Evolutionary conservation across 2,113 vertebrate genomes (phyloP).

Genomic region (Hydropotes inermis): DNA sequence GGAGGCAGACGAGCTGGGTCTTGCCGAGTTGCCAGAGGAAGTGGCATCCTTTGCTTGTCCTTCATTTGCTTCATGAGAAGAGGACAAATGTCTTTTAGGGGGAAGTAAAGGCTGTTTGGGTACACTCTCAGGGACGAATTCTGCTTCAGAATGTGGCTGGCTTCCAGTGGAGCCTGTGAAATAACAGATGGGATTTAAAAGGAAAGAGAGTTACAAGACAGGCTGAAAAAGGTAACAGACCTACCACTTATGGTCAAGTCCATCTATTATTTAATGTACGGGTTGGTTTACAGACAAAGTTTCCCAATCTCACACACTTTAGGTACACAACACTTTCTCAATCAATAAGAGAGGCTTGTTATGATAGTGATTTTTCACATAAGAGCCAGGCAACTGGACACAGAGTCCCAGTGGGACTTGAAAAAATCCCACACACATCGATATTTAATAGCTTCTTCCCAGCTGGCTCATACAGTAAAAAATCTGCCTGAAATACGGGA

Average conservation of each 20-base stretch:
- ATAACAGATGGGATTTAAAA: slow-evolving; percentile 27
- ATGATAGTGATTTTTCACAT: neutral
- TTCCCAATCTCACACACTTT: neutral
- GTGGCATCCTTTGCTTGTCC: slow-evolving; percentile 61
- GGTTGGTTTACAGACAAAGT: neutral
- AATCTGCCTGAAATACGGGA: neutral
- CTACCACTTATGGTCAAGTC: neutral
- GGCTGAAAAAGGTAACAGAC: neutral
- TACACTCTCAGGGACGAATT: slow-evolving; percentile 82
- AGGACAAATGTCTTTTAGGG: slow-evolving; percentile 91
- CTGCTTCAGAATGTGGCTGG: slow-evolving; percentile 83
- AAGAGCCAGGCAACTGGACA: neutral
- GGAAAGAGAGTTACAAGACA: neutral
- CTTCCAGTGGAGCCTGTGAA: slow-evolving; percentile 86
- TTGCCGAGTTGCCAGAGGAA: slow-evolving; percentile 49
- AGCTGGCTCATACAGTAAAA: neutral
- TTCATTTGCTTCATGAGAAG: slow-evolving; percentile 84
- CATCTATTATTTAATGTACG: neutral
- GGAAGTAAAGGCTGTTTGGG: slow-evolving; percentile 89
- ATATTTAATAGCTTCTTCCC: neutral
- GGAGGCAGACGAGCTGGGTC: slow-evolving; percentile 65
- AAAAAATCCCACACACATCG: neutral
- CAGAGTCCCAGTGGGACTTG: neutral
- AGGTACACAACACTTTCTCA: neutral
- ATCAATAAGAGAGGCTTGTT: neutral